Evolutionary conservation across 2,113 vertebrate species (phyloP).

Genomic region (Ranitomeya variabilis): DNA sequence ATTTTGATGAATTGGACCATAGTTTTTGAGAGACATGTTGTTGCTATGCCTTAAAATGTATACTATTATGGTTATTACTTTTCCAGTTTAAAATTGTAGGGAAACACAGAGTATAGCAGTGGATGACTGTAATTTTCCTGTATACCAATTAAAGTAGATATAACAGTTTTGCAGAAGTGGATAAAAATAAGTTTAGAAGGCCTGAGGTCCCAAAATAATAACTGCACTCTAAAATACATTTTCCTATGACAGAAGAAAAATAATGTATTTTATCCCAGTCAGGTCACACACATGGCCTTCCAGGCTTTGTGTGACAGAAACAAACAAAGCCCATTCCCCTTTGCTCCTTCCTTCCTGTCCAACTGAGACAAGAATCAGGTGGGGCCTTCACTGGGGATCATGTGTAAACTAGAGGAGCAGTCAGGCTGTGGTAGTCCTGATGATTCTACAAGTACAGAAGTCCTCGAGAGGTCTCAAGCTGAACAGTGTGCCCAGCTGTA

Average conservation of each 20-base stretch:
- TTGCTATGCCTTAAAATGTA: too few relatives aligned
- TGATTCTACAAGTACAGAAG: constrained; percentile 47
- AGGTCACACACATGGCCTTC: neutral
- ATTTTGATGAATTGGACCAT: too few relatives aligned
- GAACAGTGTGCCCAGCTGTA: constrained; percentile 49
- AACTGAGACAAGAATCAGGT: constrained; percentile 49
- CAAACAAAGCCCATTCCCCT: constrained; percentile 12
- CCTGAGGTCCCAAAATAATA: too few relatives aligned
- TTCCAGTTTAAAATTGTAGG: too few relatives aligned
- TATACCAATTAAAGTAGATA: too few relatives aligned
- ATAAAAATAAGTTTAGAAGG: too few relatives aligned
- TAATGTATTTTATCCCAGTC: constrained; percentile 2
- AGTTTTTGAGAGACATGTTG: too few relatives aligned
- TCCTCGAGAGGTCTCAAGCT: neutral
- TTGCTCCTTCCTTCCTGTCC: constrained; percentile 36
- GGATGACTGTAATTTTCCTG: too few relatives aligned
- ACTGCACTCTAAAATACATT: too few relatives aligned
- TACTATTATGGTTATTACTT: too few relatives aligned
- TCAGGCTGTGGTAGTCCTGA: constrained; percentile 35
- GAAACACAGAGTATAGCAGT: too few relatives aligned
- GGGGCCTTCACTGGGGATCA: constrained; percentile 34
- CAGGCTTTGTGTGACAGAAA: constrained; percentile 9
- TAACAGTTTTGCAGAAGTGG: too few relatives aligned
- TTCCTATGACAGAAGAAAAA: neutral
- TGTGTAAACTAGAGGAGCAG: constrained; percentile 34